Base-by-base conservation (phyloP, 2,888 invertebrate genomes). In the Omphaloscelis lunosa region DNA sequence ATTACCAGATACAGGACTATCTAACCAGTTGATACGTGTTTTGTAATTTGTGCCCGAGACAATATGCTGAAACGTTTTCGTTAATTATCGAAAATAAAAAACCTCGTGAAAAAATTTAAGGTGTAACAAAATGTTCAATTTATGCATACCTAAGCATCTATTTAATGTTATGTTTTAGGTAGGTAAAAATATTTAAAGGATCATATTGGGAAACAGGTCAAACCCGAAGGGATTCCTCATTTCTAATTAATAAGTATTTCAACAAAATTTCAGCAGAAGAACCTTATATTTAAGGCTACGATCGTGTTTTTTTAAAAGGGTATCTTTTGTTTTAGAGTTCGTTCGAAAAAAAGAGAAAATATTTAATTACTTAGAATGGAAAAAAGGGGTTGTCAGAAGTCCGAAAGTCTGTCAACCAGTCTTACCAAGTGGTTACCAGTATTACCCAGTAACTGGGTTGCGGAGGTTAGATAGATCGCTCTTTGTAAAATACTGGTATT, bases 291-390 rank as follows among this genome's bases (percentile, higher is more conserved):
- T 45, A 5, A 20, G 12, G 61, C n/a, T 48, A 8, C 58, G 11
- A 58, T 77, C 20, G 15, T 51, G 29, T 48, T 39, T 51, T 48
- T 39, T 51, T 39, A 51, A 75, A 77, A 63, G 27, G 34, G 51
- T 27, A 11, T 12, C 61, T n/a, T 75, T 51, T 62, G 7, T 74
- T 39, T 17, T 17, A 41, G 17, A 20, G 9, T 59, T 27, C 11
- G 2, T 9, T 3, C 17, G 20, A 48, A 0, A 27, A 6, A 7
- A 59, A 62, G 48, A 7, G 23, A 48, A 39, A 29, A n/a, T n/a
- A 17, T 0, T 58, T 2, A n/a, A 72, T 53, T 53, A 53, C 11
- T 53, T 56, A n/a, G 5, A 29, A 7, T 15, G 9, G 11, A 51
- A 51, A 45, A 45, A 45, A 15, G 45, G 51, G 20, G 0, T 51